Conservation (phyloP, 2,113 vertebrate species). For the Hippocampus guttulatus region DNA sequence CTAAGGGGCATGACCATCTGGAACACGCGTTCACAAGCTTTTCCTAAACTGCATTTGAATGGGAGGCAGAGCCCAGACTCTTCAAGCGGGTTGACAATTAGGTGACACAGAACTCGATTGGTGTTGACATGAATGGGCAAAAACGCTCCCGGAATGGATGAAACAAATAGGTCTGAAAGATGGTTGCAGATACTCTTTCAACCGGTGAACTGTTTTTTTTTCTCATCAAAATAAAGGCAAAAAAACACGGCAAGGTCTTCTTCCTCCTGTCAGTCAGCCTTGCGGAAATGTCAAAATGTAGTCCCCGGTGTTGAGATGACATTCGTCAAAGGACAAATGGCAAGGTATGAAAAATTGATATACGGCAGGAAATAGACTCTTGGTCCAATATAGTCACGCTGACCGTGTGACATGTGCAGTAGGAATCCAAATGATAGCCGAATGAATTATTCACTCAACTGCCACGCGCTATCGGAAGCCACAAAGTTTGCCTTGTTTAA, state of each 20-base stretch:
- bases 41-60: conserved; percentile 27
- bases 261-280: conserved; percentile 21
- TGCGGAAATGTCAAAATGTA: conserved; percentile 52
- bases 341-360: conserved; percentile 72
- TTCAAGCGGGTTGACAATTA: conserved; percentile 60
- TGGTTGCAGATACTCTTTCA: not conserved
- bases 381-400: conserved; percentile 39
- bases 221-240: not conserved
- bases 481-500: conserved; percentile 60
- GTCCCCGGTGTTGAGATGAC: conserved; percentile 55
- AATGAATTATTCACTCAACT: conserved; percentile 64
- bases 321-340: conserved; percentile 65
- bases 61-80: conserved; percentile 50
- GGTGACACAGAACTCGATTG: conserved; percentile 36
- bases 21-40: conserved; percentile 42
- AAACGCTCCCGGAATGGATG: conserved; percentile 33
- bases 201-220: conserved; percentile 7
- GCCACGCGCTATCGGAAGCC: conserved; percentile 47
- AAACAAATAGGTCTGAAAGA: conserved; percentile 1
- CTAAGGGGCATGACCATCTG: conserved; percentile 67
- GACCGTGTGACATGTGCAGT: conserved; percentile 39
- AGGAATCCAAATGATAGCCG: conserved; percentile 52
- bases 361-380: conserved; percentile 68
- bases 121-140: conserved; percentile 30
- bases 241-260: conserved; percentile 26